phyloP scores from a whole-genome alignment of 1,140 invertebrate species.

The Meloidogyne chitwoodi region DNA sequence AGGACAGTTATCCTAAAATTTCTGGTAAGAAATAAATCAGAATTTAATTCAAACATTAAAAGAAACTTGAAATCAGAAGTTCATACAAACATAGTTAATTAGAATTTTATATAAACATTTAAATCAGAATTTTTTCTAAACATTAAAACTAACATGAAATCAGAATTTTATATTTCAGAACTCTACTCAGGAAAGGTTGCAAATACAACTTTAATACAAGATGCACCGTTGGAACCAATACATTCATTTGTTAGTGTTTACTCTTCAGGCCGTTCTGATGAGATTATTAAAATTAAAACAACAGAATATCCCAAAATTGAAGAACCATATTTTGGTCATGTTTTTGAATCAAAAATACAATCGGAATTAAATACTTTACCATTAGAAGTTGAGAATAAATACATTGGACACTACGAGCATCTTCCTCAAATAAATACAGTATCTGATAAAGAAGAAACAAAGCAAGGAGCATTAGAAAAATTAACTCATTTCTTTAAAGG shows the following conservation, averaged over 20 bases:
- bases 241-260: slow-evolving; percentile 23
- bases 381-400: background rate
- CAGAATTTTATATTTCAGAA: no score
- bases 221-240: slow-evolving; percentile 4
- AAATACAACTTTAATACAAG: background rate
- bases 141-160: no score
- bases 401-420: background rate
- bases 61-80: no score
- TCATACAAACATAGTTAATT: no score
- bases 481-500: slow-evolving; percentile 2
- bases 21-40: no score
- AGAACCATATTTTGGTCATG: slow-evolving; percentile 2
- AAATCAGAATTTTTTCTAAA: no score
- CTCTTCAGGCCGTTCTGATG: slow-evolving; percentile 28
- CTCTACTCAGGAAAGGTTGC: slow-evolving; percentile 4
- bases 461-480: background rate
- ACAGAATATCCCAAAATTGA: background rate
- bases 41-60: no score
- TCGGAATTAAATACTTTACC: slow-evolving; percentile 8
- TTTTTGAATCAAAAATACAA: slow-evolving; percentile 13
- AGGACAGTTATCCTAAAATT: no score
- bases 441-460: background rate
- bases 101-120: no score
- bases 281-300: background rate
- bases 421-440: background rate